A percentile compares a stretch with the other conserved stretches of the same genome.
Evolutionary conservation across 2,888 invertebrate genomes (phyloP).

Genomic region (Abscondita cerata): DNA sequence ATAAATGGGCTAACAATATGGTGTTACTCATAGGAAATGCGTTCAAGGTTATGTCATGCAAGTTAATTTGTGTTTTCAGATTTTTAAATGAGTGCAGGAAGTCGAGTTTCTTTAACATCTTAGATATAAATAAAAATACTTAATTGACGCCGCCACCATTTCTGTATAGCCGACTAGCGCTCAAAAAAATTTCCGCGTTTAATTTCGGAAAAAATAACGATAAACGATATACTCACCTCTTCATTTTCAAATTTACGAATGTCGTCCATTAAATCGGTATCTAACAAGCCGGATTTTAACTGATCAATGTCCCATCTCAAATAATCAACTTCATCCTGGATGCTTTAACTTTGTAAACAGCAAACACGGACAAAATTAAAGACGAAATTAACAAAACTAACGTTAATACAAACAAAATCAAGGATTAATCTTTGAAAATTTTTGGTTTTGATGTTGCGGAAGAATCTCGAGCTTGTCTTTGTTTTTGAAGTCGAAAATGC

Average conservation of each 20-base stretch:
- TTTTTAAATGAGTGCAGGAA: too few species aligned
- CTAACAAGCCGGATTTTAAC: conserved; percentile 39
- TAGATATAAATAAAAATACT: too few species aligned
- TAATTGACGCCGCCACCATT: too few species aligned
- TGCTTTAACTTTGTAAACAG: conserved; percentile 14
- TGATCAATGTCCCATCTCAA: conserved; percentile 45
- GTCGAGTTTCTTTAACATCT: too few species aligned
- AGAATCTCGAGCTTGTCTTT: neutral
- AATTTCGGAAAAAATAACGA: neutral
- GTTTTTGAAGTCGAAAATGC: neutral
- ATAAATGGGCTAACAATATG: neutral
- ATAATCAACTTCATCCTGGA: conserved; percentile 49
- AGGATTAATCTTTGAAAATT: too few species aligned
- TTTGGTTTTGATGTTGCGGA: too few species aligned
- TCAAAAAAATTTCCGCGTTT: too few species aligned
- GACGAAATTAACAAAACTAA: conserved; percentile 8
- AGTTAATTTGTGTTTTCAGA: neutral
- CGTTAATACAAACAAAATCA: too few species aligned
- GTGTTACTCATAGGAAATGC: neutral
- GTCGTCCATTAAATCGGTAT: conserved; percentile 54
- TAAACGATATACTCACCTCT: conserved; percentile 38
- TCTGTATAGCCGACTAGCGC: too few species aligned
- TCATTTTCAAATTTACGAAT: conserved; percentile 54
- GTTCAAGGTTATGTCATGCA: neutral
- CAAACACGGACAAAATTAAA: conserved; percentile 13